Evolutionary conservation across 2,113 vertebrate genomes (phyloP).

Genomic region (Panthera tigris): DNA sequence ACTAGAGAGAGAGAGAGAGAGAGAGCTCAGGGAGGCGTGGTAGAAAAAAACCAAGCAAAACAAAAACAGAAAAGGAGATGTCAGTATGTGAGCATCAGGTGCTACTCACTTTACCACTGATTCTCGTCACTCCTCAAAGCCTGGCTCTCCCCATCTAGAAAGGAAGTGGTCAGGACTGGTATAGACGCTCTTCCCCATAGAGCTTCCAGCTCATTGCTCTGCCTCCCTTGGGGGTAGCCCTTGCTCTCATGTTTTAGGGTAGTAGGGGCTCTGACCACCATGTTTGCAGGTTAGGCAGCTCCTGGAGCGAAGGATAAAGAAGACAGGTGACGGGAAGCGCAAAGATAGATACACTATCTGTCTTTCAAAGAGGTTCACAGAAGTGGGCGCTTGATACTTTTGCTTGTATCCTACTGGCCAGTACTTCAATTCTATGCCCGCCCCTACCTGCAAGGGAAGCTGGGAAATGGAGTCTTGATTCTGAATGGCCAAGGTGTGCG

Average conservation of each 20-base stretch:
- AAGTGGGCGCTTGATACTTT: neutral
- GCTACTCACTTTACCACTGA: neutral
- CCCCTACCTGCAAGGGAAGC: neutral
- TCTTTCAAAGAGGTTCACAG: neutral
- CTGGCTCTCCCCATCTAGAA: neutral
- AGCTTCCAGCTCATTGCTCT: neutral
- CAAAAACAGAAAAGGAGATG: neutral
- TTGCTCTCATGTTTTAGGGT: neutral
- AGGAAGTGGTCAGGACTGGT: neutral
- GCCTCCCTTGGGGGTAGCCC: neutral
- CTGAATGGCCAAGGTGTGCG: neutral
- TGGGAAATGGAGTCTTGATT: neutral
- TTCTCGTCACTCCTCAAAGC: neutral
- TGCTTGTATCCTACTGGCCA: neutral
- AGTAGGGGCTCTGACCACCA: neutral
- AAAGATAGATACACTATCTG: neutral
- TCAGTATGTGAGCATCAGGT: neutral
- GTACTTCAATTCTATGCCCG: neutral
- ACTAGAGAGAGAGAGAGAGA: neutral
- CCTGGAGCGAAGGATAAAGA: neutral
- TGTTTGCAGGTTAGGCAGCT: neutral
- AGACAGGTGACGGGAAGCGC: neutral
- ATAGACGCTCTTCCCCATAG: neutral
- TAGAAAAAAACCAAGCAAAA: neutral
- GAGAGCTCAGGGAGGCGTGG: neutral